Base-by-base conservation (phyloP, 2,113 vertebrate genomes). In the Thalassarche chlororhynchos region DNA sequence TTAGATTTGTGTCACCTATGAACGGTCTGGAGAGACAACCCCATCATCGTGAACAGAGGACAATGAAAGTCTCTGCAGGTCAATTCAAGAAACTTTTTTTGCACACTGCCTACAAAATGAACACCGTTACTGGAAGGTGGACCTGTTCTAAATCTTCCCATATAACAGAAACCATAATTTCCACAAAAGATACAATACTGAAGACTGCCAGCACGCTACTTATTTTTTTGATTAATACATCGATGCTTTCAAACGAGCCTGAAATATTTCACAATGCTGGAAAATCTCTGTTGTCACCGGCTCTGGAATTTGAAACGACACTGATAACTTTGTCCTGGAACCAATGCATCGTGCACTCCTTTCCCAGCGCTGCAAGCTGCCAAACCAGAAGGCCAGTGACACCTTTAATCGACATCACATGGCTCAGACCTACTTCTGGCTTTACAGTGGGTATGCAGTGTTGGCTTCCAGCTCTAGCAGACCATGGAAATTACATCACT, bases 361-460 rank as follows among this genome's bases (percentile, higher is more conserved):
- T 47, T 6, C 68, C 72, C 87, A 72, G 47, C 3, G 1, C 47
- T 12, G 31, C 29, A 38, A 57, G 68, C 47, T 91, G 79, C 68
- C 89, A 91, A 47, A n/a, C 12, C 66, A 81, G 84, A 18, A 17
- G 42, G 57, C 14, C 68, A 74, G 23, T 4, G 62, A n/a, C 80
- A 75, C 26, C 61, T 82, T 47, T 23, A 76, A 42, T 2, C 0
- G 1, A 2, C 57, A 31, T 14, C 17, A 14, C 64, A 4, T 1
- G 23, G 68, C 71, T 47, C 88, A 76, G 70, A 40, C 7, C 58
- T 23, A 6, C 54, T 72, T 12, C 46, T 78, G 72, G 17, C 66
- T 69, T 29, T 17, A 0, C 62, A 36, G 29, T 0, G 9, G 34
- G 5, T 4, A 17, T 2, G 7, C 26, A 16, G 38, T 1, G 31